Evolutionary conservation across 2,113 vertebrate genomes (phyloP), one percentile per base, ranked within the genome.

Genomic region (Callopanchax toddi): DNA sequence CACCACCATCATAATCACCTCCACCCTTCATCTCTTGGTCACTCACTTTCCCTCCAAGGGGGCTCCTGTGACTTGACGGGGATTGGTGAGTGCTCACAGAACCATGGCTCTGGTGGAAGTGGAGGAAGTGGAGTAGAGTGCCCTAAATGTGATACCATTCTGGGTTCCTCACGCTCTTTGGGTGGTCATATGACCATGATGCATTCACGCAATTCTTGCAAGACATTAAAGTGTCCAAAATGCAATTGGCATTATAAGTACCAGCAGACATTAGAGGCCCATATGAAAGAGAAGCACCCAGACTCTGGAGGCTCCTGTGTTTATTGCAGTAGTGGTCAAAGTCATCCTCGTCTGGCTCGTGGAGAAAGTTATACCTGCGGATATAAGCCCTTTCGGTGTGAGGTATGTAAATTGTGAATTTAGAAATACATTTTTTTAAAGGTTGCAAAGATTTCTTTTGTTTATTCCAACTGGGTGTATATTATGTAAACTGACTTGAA

Each of bases 171-270:
- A 0, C 96, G 96, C 58, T 99, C 96, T 1, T 91, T 99, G 84
- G 97, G 97, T 12, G 97, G 97, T 86, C 97, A 99, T 92, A 99
- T 99, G 97, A 99, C 97, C 86, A 99, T 99, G 97, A 99, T 98
- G 97, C 97, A 99, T 92, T 99, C 97, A 53, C 95, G 97, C 48
- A 99, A 99, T 92, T 99, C 97, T 1, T 99, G 97, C 84, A 99
- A 99, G 94, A 99, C 97, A 11, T 95, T 99, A 70, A 99, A 99
- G 92, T 99, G 97, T 94, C 97, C 97, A 86, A 98, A 99, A 93
- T 99, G 97, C 91, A 99, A 99, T 93, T 99, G 97, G 97, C 97
- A 99, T 94, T 99, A 99, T 86, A 99, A 99, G 94, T 99, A 99
- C 94, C 97, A 99, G 94, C 97, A 99, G 93, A 99, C 97, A 6